Evolutionary conservation across 2,113 vertebrate species (phyloP).

Genomic region (Phylloscopus trochilus): DNA sequence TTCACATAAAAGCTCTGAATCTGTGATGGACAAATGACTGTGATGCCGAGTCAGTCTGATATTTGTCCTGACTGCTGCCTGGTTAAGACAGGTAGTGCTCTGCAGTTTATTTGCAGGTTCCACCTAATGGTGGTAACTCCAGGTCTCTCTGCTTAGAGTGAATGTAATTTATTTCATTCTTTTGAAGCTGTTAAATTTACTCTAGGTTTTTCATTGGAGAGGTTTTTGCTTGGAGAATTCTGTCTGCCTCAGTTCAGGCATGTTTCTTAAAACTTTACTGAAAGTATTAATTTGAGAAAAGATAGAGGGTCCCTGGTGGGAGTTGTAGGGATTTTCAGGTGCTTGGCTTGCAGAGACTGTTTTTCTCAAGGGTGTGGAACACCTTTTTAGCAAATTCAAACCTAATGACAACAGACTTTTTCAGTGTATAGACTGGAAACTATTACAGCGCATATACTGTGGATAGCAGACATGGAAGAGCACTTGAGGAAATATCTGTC

Average conservation of each 20-base stretch:
- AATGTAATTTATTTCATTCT: not conserved
- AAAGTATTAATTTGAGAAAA: not conserved
- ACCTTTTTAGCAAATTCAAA: not conserved
- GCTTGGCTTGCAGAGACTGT: not conserved
- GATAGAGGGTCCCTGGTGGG: not conserved
- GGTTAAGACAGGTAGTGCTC: not conserved
- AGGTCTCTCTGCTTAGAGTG: not conserved
- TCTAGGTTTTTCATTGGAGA: not conserved
- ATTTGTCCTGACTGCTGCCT: not conserved
- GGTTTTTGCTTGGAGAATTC: not conserved
- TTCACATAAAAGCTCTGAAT: not conserved
- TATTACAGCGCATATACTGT: rapidly evolving
- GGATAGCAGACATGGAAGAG: not conserved
- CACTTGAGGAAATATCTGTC: not conserved
- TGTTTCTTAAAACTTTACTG: not conserved
- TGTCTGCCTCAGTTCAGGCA: not conserved
- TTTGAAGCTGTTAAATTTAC: not conserved
- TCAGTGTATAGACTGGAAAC: not conserved
- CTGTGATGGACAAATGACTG: not conserved
- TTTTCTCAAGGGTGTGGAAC: not conserved
- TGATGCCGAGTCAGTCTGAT: rapidly evolving
- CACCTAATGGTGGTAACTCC: not conserved
- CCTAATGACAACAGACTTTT: not conserved
- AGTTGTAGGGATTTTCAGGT: not conserved
- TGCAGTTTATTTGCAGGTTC: not conserved